These are phyloP conservation scores for Bambusicola thoracicus DNA, from an alignment of 2,113 vertebrate genomes.

Conservation along the genomic window DNA sequence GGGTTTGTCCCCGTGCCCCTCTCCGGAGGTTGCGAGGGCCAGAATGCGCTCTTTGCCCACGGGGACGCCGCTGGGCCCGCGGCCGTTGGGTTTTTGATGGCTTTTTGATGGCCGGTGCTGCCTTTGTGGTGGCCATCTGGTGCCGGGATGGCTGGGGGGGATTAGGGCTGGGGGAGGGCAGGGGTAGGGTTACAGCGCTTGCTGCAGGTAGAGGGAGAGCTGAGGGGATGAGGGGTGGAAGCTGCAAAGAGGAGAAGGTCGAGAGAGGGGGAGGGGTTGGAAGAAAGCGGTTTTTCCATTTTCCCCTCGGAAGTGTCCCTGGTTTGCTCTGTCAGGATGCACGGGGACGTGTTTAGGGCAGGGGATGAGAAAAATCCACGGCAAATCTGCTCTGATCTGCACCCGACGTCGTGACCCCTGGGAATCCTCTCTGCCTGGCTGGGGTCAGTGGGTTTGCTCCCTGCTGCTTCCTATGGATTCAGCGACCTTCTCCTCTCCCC, in stretches of 20 bases:
- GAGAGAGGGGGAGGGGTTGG: neutral
- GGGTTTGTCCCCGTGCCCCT: neutral
- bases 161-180: slow-evolving; percentile 48
- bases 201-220: slow-evolving; percentile 50
- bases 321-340: neutral
- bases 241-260: neutral
- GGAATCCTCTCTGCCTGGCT: neutral
- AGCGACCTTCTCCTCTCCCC: slow-evolving; percentile 44
- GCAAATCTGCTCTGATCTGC: neutral
- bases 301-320: neutral
- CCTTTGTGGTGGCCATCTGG: slow-evolving; percentile 71
- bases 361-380: neutral
- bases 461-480: slow-evolving; percentile 50
- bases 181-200: slow-evolving; percentile 21
- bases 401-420: neutral
- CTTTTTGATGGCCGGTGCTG: slow-evolving; percentile 34
- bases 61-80: neutral
- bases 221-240: slow-evolving; percentile 31
- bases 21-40: no score
- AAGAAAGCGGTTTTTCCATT: neutral
- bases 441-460: slow-evolving; percentile 14
- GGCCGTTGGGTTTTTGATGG: neutral
- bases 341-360: neutral
- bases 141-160: slow-evolving; percentile 60
- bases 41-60: neutral